Conservation (phyloP, 1,140 invertebrate species). For the Panulirus ornatus region DNA sequence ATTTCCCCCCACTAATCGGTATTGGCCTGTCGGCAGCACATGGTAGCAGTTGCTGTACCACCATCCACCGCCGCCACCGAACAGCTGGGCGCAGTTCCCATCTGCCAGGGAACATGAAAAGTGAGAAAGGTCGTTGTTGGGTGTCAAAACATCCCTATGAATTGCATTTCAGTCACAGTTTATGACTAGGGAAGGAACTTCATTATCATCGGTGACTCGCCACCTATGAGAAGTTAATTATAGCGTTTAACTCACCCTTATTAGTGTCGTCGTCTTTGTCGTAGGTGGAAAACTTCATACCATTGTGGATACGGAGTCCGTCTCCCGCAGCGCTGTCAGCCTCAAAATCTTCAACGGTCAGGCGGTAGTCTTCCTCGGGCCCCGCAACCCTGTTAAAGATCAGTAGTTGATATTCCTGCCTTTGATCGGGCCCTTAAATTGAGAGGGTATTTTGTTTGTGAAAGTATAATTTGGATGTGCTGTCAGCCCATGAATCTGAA, state of each 20-base stretch:
- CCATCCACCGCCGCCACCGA: slow-evolving; percentile 26
- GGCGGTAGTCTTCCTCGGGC: not conserved
- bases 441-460: too few relatives aligned
- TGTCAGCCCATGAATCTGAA: too few relatives aligned
- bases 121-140: too few relatives aligned
- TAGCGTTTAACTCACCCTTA: slow-evolving; percentile 1
- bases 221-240: not conserved
- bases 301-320: slow-evolving; percentile 20
- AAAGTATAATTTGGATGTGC: too few relatives aligned
- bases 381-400: slow-evolving; percentile 3
- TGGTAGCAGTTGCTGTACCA: slow-evolving; percentile 45
- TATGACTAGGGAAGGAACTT: too few relatives aligned
- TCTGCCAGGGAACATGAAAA: too few relatives aligned
- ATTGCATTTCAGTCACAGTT: too few relatives aligned
- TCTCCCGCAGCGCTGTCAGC: slow-evolving; percentile 42
- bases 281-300: slow-evolving; percentile 47
- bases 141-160: too few relatives aligned
- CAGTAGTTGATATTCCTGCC: too few relatives aligned
- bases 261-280: slow-evolving; percentile 41
- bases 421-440: too few relatives aligned
- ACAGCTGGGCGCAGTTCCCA: slow-evolving; percentile 26
- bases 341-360: slow-evolving; percentile 28
- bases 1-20: slow-evolving; percentile 23
- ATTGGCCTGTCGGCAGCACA: slow-evolving; percentile 26
- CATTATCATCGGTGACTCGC: too few relatives aligned